These are phyloP conservation scores for Ophion slaviceki DNA, from an alignment of 2,888 invertebrate genomes.

Conservation along the genomic window DNA sequence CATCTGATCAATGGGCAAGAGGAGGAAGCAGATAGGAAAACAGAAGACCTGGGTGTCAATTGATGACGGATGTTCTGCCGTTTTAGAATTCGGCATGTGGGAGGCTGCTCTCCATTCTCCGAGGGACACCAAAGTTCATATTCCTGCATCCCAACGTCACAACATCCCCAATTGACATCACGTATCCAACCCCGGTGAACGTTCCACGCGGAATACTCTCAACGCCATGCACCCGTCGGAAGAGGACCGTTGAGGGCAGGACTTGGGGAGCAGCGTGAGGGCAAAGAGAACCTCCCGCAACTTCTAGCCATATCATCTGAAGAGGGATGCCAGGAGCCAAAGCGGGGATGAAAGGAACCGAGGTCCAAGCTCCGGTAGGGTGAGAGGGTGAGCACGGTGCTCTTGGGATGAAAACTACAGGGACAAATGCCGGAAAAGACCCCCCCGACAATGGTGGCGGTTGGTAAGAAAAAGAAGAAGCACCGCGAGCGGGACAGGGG, in stretches of 20 bases:
- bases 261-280: background rate
- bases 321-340: conserved; percentile 43
- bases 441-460: conserved; percentile 61
- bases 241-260: background rate
- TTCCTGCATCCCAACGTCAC: too few relatives aligned
- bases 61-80: too few relatives aligned
- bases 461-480: conserved; percentile 65
- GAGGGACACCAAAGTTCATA: too few relatives aligned
- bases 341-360: conserved; percentile 66
- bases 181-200: background rate
- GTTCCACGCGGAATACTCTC: background rate
- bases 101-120: too few relatives aligned
- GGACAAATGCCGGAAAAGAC: conserved; percentile 65
- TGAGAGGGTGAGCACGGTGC: conserved; percentile 61
- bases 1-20: too few relatives aligned
- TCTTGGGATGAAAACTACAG: conserved; percentile 39
- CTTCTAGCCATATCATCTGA: background rate
- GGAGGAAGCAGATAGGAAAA: background rate
- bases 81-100: background rate
- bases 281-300: background rate
- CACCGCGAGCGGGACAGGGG: conserved; percentile 41
- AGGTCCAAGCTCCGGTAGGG: conserved; percentile 44
- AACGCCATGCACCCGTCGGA: background rate
- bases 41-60: too few relatives aligned
- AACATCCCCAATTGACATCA: background rate